phyloP scores from a whole-genome alignment of 2,113 vertebrate genomes.

The Tretioscincus oriximinensis region DNA sequence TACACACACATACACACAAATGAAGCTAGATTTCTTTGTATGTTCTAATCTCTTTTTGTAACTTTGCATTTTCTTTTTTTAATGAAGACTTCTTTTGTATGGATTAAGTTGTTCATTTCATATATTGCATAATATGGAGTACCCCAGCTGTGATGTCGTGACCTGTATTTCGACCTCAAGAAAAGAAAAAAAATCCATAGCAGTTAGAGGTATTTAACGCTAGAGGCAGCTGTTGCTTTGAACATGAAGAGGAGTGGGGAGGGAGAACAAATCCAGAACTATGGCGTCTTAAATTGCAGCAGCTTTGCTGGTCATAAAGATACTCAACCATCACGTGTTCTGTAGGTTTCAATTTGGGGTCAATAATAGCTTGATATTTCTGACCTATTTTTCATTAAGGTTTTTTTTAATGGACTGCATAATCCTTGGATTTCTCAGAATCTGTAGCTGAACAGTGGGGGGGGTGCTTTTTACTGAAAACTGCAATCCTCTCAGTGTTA shows the following conservation, averaged over 20 bases:
- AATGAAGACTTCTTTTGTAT: neutral
- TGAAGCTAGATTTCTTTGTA: neutral
- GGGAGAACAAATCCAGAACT: neutral
- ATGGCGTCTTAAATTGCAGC: neutral
- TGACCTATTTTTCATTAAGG: constrained; percentile 4
- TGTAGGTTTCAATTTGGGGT: neutral
- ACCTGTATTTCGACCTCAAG: neutral
- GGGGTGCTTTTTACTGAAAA: neutral
- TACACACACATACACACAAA: neutral
- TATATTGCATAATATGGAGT: neutral
- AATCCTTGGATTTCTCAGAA: neutral
- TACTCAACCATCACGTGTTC: neutral
- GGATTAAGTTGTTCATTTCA: no score
- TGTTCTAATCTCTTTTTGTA: neutral
- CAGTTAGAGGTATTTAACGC: constrained; percentile 23
- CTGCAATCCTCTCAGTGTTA: neutral
- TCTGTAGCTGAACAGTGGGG: neutral
- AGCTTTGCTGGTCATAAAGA: neutral
- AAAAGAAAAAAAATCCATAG: neutral
- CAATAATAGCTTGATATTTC: neutral
- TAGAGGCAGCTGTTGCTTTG: constrained; percentile 62
- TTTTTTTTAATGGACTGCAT: neutral
- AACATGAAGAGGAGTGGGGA: neutral
- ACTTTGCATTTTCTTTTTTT: neutral
- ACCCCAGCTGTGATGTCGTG: neutral